These are phyloP conservation scores for Furcifer pardalis DNA, from an alignment of 2,797 vertebrate species.

Conservation along the genomic window DNA sequence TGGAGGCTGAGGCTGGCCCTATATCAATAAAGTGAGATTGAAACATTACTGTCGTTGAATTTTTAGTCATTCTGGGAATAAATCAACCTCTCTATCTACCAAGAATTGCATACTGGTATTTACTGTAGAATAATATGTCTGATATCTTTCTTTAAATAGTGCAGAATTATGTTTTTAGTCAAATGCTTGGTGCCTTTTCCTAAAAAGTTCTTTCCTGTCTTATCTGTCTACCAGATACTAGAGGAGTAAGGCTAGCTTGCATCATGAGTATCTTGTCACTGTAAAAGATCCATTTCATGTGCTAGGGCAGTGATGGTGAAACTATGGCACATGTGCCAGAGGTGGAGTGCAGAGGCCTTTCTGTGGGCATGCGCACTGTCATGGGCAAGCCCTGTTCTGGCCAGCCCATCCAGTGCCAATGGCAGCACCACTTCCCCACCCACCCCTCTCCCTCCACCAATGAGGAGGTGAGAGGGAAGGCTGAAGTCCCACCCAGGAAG, in stretches of 20 bases:
- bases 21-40: background rate
- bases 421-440: too few relatives aligned
- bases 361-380: too few relatives aligned
- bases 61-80: background rate
- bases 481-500: too few relatives aligned
- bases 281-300: background rate
- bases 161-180: background rate
- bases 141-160: background rate
- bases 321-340: too few relatives aligned
- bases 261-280: background rate
- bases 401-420: too few relatives aligned
- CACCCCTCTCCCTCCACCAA: too few relatives aligned
- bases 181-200: background rate
- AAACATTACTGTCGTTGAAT: background rate
- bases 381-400: too few relatives aligned
- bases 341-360: too few relatives aligned
- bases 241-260: background rate
- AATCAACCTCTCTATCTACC: background rate
- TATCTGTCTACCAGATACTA: background rate
- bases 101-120: background rate
- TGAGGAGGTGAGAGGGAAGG: too few relatives aligned
- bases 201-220: background rate
- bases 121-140: background rate
- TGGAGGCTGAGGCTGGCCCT: background rate
- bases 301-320: too few relatives aligned